Percentiles rank a stretch among this genome's conserved stretches.
Evolutionary conservation across 2,888 invertebrate genomes (phyloP).

Genomic region (Acleris emargana): DNA sequence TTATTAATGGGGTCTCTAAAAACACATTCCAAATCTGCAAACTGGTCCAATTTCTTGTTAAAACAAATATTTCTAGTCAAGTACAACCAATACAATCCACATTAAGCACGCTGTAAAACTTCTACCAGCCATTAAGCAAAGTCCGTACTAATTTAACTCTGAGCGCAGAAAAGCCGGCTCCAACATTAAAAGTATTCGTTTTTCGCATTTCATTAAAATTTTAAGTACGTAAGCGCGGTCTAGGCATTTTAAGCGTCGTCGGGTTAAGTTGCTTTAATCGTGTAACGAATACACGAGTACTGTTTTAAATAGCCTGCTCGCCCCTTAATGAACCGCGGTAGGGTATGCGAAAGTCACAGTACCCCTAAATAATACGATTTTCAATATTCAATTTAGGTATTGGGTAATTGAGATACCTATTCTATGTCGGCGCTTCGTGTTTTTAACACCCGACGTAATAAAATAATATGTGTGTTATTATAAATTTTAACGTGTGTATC

Average conservation of each 20-base stretch:
- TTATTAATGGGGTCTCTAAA: too few species aligned
- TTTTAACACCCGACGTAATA: too few species aligned
- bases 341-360: background rate
- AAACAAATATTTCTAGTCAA: background rate
- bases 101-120: conserved; percentile 18
- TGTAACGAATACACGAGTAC: conserved; percentile 62
- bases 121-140: conserved; percentile 28
- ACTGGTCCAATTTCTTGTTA: too few species aligned
- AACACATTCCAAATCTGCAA: too few species aligned
- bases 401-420: too few species aligned
- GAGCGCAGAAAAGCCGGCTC: conserved; percentile 49
- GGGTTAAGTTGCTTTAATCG: conserved; percentile 63
- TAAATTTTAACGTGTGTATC: too few species aligned
- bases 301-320: conserved; percentile 48
- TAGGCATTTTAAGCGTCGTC: conserved; percentile 59
- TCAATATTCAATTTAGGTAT: too few species aligned
- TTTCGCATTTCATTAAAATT: conserved; percentile 70
- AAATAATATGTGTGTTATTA: too few species aligned
- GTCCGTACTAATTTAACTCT: conserved; percentile 48
- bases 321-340: background rate
- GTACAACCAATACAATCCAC: conserved; percentile 21
- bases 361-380: background rate
- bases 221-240: conserved; percentile 62
- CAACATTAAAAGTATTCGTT: conserved; percentile 65
- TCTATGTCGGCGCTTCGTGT: too few species aligned